Base-by-base conservation (phyloP, 92 coral and sea anemone species). In the Palythoa grandis region DNA sequence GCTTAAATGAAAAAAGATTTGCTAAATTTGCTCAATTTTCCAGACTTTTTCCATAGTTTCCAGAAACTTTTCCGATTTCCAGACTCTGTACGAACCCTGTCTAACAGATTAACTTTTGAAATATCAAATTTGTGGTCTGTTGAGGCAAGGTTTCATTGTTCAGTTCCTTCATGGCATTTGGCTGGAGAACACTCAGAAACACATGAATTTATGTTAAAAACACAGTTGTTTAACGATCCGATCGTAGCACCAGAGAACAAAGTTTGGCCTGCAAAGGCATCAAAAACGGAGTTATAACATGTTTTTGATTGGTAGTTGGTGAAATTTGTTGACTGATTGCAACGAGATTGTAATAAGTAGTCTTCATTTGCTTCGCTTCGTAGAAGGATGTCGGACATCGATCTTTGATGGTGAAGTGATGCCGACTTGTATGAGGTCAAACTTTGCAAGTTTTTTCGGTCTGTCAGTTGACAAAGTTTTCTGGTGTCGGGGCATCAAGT, bases 101-200 rank as follows among this genome's bases (percentile, higher is more conserved):
- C n/a, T n/a, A n/a, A n/a, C n/a, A n/a, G 77, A 72, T 72, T 54
- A 72, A 72, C 38, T n/a, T 37, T 72, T 72, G 38, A 72, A 72
- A 72, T 72, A 40, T 72, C 14, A 7, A 72, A 25, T 40, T 54
- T 72, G 77, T 72, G 57, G 77, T 72, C 56, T 72, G 57, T 72
- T 72, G 77, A 72, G 57, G 14, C 77, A 72, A 72, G 1, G 11
- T 72, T 72, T 72, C 57, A 43, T 54, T 72, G 9, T 72, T 73
- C 58, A 40, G 43, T 73, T 73, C 77, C 43, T 19, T 12, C n/a
- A n/a, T n/a, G 77, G 1, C 1, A 22, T 72, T 72, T 72, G 77
- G 77, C 77, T 72, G 77, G 58, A 72, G 77, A 11, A 72, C 77
- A 72, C 58, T 72, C 54, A 54, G 53, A 38, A 72, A 19, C 10